Evolutionary conservation across 2,113 vertebrate genomes (phyloP), one percentile per base, ranked within the genome.

Genomic region (Xenopus tropicalis): DNA sequence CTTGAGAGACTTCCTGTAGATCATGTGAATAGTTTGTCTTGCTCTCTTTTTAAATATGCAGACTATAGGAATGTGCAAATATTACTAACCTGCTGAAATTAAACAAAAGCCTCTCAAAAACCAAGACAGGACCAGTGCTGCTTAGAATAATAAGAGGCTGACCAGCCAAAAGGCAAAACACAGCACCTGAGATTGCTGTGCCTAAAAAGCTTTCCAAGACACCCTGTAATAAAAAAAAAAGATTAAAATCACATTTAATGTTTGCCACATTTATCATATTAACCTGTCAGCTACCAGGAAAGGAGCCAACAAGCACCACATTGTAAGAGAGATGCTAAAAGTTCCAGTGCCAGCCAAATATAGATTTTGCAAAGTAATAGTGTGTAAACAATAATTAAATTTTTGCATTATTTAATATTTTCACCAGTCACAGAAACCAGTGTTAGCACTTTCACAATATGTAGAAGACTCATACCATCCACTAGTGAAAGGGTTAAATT

Each of bases 121-220:
- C 97, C 17, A 99, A 89, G 58, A 99, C 97, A 0, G 97, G 97
- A 3, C 97, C 97, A 0, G 97, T 99, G 82, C 97, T 99, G 88
- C 97, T 99, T 83, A 99, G 82, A 79, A 99, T 98, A 64, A 86
- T 99, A 78, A 99, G 95, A 0, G 97, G 97, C 65, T 99, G 97
- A 2, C 97, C 97, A 16, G 87, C 91, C 57, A 98, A 84, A 81
- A 99, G 91, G 80, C 97, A 99, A 80, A 99, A 99, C 23, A 98
- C 37, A 0, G 92, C 94, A 1, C 97, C 97, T 0, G 92, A 72
- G 46, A 99, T 90, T 0, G 97, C 96, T 0, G 97, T 99, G 66
- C 97, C 97, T 87, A 99, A 88, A 79, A 99, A 99, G 82, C 97
- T 99, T 90, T 99, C 97, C 91, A 99, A 62, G 77, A 99, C 97